Base-by-base conservation (phyloP, 2,797 vertebrate genomes). In the Gallinago solitaria region DNA sequence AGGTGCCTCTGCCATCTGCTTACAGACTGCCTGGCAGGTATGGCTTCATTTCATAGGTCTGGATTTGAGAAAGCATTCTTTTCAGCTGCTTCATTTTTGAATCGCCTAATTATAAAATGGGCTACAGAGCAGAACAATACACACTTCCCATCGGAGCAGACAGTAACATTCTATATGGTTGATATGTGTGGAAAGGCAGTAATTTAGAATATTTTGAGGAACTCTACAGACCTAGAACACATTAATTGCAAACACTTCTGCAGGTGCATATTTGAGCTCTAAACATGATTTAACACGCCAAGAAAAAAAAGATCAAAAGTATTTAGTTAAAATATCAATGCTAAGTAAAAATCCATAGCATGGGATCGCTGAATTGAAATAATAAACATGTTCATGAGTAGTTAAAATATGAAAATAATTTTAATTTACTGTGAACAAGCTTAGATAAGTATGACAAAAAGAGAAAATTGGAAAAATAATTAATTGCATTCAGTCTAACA, bases 41-140 rank as follows among this genome's bases (percentile, higher is more conserved):
- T 41, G 27, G 12, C 74, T 43, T 15, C 69, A 17, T 2, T 48
- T 2, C 54, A 5, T 1, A 6, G 56, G 5, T 2, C 47, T 57
- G 78, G 0, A 4, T 13, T 24, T 21, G 3, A 21, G 12, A 39
- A 16, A 81, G 39, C 37, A 2, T 0, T 5, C 2, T 63, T 41
- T 45, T 5, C 9, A 11, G 60, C 63, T 32, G 28, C 45, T 70
- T 32, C 13, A 1, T 15, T 54, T 87, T 6, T 7, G 2, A 33
- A 47, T 1, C 61, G 45, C 68, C 68, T 50, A 14, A 2, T 35
- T 16, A 28, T 4, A 68, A 71, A 83, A 68, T 1, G 20, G 47
- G 56, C 12, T 18, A 2, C 11, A 11, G 1, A 39, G 39, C 33
- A 67, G 19, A 67, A 28, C 47, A 76, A 18, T 18, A 48, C 17